Percentiles rank a stretch among this genome's conserved stretches.
Conservation (phyloP, 2,113 vertebrate species). For the Gnathonemus longibarbis region DNA sequence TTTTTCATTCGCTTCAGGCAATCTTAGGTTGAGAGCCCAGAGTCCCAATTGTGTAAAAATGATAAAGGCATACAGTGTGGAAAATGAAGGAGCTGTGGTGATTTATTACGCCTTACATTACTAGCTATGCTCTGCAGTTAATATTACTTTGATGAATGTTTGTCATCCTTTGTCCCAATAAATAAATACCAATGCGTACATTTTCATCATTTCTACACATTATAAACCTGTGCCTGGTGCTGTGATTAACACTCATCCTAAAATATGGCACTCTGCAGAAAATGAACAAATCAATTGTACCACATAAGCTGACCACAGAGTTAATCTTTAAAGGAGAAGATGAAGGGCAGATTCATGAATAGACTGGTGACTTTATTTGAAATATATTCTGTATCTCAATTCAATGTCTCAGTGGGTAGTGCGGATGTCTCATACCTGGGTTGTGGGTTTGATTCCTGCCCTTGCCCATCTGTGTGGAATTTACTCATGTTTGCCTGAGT, state of each 20-base stretch:
- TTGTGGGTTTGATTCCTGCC: background rate
- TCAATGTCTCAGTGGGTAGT: background rate
- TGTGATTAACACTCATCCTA: slow-evolving; percentile 11
- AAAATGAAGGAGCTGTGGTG: slow-evolving; percentile 37
- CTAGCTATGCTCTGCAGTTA: slow-evolving; percentile 39
- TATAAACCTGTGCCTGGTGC: background rate
- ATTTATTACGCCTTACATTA: slow-evolving; percentile 44
- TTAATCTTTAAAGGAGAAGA: background rate
- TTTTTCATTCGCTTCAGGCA: slow-evolving; percentile 31
- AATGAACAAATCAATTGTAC: background rate
- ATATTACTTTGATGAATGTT: slow-evolving; percentile 51
- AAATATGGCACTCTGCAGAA: background rate
- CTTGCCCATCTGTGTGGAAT: background rate
- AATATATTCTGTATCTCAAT: background rate
- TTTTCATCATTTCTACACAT: slow-evolving; percentile 20
- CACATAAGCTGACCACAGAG: background rate
- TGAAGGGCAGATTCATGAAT: background rate
- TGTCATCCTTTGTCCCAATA: slow-evolving; percentile 26
- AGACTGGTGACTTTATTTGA: background rate
- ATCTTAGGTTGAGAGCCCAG: slow-evolving; percentile 36
- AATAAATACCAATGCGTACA: slow-evolving; percentile 14
- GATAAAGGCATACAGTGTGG: slow-evolving; percentile 9
- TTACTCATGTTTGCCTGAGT: background rate
- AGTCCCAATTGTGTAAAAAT: slow-evolving; percentile 25
- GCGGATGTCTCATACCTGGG: background rate